phyloP scores from a whole-genome alignment of 2,797 vertebrate genomes.

The Syndactyla subalaris region DNA sequence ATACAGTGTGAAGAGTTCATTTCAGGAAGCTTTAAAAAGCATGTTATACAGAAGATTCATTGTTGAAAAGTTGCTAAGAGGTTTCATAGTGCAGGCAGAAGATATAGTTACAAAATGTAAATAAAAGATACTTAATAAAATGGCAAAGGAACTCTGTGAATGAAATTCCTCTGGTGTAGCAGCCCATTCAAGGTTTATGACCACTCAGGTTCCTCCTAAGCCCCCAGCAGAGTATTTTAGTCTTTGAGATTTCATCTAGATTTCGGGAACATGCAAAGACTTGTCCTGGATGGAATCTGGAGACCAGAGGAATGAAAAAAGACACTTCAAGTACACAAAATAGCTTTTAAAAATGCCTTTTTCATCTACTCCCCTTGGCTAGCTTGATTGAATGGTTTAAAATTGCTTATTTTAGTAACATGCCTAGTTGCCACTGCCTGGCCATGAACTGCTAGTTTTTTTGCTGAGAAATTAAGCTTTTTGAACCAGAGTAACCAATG shows the following conservation, averaged over 20 bases:
- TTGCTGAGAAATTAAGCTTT: conserved; percentile 8
- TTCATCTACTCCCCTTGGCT: conserved; percentile 5
- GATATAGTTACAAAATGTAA: conserved; percentile 29
- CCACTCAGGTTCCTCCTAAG: conserved; percentile 9
- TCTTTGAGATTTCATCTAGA: conserved; percentile 32
- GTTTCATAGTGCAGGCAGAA: not conserved
- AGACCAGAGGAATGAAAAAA: conserved; percentile 39
- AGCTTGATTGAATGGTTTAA: conserved; percentile 47
- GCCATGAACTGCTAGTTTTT: not conserved
- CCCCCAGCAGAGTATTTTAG: conserved; percentile 20
- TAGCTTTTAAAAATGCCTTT: conserved; percentile 37
- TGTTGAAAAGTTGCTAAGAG: conserved; percentile 19
- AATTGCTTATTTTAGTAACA: conserved; percentile 41
- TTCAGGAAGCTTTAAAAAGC: conserved; percentile 27
- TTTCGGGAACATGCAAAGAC: conserved; percentile 22
- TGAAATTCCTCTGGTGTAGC: conserved; percentile 25
- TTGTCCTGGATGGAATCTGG: not conserved
- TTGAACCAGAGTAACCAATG: not conserved
- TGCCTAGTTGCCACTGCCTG: not conserved
- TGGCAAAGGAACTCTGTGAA: conserved; percentile 10
- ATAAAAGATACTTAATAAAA: conserved; percentile 36
- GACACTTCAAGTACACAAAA: not conserved
- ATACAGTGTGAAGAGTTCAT: conserved; percentile 14
- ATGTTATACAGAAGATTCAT: conserved; percentile 13
- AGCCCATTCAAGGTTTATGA: conserved; percentile 40